These are phyloP conservation scores for Stegastes partitus DNA, from an alignment of 2,113 vertebrate genomes.

Conservation along the genomic window DNA sequence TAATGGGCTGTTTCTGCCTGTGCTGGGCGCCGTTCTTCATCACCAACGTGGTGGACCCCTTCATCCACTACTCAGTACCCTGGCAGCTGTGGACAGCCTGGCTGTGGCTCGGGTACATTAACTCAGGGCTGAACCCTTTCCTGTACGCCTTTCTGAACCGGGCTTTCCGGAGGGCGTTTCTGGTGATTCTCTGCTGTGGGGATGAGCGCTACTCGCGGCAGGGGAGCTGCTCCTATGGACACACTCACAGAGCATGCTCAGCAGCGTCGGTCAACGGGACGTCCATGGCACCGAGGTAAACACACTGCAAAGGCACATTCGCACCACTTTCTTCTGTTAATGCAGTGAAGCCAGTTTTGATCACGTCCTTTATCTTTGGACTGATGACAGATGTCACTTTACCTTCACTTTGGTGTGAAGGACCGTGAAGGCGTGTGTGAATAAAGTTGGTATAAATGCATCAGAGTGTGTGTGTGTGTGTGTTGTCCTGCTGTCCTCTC, in stretches of 20 bases:
- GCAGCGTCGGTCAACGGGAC: slow-evolving; percentile 83
- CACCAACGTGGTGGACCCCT: slow-evolving; percentile 88
- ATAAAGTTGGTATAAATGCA: not conserved
- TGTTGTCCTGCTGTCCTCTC: not conserved
- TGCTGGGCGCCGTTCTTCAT: slow-evolving; percentile 88
- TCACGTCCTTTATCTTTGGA: not conserved
- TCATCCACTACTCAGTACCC: slow-evolving; percentile 85
- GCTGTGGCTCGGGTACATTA: slow-evolving; percentile 88
- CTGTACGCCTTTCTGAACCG: slow-evolving; percentile 88
- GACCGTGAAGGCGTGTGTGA: slow-evolving; percentile 13
- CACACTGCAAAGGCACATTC: slow-evolving; percentile 23
- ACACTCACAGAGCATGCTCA: slow-evolving; percentile 71
- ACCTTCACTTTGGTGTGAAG: slow-evolving; percentile 6
- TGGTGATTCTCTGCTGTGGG: slow-evolving; percentile 86
- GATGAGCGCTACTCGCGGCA: slow-evolving; percentile 78
- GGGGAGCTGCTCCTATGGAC: slow-evolving; percentile 75
- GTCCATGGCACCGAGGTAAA: slow-evolving; percentile 86
- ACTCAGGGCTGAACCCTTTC: slow-evolving; percentile 88
- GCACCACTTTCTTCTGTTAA: not conserved
- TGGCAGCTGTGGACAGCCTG: slow-evolving; percentile 88
- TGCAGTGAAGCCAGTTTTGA: not conserved
- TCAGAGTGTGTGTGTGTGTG: slow-evolving; percentile 9
- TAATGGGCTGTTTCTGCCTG: slow-evolving; percentile 88
- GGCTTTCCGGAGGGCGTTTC: slow-evolving; percentile 86
- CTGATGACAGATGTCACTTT: not conserved